Evolutionary conservation across 2,888 invertebrate genomes (phyloP), one percentile per base, ranked within the genome.

Genomic region (Monoplex corrugatus): DNA sequence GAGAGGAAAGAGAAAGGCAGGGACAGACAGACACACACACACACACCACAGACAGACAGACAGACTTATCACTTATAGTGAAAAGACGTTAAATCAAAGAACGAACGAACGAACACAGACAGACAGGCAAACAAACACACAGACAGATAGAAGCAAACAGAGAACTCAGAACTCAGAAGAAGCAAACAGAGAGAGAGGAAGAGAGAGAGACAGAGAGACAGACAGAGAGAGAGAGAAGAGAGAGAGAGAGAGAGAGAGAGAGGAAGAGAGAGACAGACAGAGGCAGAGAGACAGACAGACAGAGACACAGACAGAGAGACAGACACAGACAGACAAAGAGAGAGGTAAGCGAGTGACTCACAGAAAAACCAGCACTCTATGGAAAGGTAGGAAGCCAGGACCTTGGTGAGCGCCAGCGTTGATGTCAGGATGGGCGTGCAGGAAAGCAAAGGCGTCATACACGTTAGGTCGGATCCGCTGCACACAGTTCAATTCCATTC

Each of bases 341-440:
- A 68, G 10, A 50, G 10, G 19, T 50, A 23, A 23, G 50, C 23
- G 50, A 50, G 23, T 57, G 5, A 91, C 92, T 92, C 87, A 92
- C 91, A 92, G 87, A 44, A 90, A 90, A 13, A 92, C n/a, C 38
- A 89, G 91, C 16, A 91, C 90, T 5, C 92, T 80, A 80, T 92
- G 92, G 82, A 90, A 92, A 13, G 92, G 88, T 45, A 92, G 86
- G 84, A 92, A 92, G 6, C 86, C 91, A 0, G 92, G 91, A 0
- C 92, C 92, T 6, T 88, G 89, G 84, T 92, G 92, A 23, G 92
- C 92, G 1, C 90, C 91, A 16, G 86, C 87, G 87, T 91, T 91
- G 28, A 91, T 86, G 16, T 90, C 90, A 0, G 90, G 90, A 19
- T 90, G 90, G 8, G 92, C 90, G 86, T 92, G 92, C 16, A 92